Percentiles rank a stretch among this genome's conserved stretches.
These are phyloP conservation scores for Pocillopora verrucosa DNA, from an alignment of 64 coral and sea anemone genomes.

Conservation along the genomic window DNA sequence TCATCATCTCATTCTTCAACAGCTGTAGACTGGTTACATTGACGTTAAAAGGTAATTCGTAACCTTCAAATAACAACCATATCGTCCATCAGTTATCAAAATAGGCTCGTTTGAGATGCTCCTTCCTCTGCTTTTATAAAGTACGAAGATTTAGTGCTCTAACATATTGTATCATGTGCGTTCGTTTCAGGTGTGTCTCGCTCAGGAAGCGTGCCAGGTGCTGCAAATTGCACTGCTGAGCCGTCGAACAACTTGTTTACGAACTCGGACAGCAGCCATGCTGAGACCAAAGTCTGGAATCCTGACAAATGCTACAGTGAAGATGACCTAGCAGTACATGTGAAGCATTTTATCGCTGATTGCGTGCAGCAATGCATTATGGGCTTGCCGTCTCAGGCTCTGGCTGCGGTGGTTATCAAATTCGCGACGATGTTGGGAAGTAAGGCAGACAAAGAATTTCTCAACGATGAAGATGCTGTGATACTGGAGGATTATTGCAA, in stretches of 20 bases:
- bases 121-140: too few relatives aligned
- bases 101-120: too few relatives aligned
- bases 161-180: not conserved
- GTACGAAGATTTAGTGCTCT: not conserved
- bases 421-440: slow-evolving; percentile 64
- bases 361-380: slow-evolving; percentile 89
- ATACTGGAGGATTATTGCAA: slow-evolving; percentile 82
- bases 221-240: slow-evolving; percentile 6
- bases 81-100: too few relatives aligned
- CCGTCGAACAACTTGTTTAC: slow-evolving; percentile 16
- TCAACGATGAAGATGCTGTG: slow-evolving; percentile 30
- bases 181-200: not conserved
- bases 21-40: slow-evolving; percentile 64
- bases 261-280: not conserved
- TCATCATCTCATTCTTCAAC: slow-evolving; percentile 87
- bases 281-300: slow-evolving; percentile 59
- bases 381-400: slow-evolving; percentile 88
- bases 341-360: slow-evolving; percentile 93
- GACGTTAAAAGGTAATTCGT: slow-evolving; percentile 62
- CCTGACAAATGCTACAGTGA: slow-evolving; percentile 88
- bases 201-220: not conserved
- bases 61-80: too few relatives aligned
- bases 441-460: slow-evolving; percentile 41
- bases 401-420: slow-evolving; percentile 68
- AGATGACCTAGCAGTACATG: slow-evolving; percentile 80